Conservation (phyloP, 2,888 invertebrate species). For the Idaea dimidiata region DNA sequence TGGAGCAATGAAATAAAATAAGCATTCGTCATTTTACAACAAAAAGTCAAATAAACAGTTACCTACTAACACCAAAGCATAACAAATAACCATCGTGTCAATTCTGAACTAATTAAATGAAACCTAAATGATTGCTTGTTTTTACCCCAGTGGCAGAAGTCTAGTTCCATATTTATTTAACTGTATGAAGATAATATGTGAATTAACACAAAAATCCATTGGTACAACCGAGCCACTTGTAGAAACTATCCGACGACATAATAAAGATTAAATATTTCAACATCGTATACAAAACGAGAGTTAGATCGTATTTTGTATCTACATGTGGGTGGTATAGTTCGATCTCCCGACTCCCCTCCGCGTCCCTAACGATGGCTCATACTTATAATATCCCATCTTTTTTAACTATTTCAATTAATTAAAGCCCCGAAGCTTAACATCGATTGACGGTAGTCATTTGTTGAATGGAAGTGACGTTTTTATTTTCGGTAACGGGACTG, state of each 20-base stretch:
- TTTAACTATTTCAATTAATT: conserved; percentile 69
- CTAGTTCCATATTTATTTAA: too few species aligned
- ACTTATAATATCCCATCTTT: conserved; percentile 61
- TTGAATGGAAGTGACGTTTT: conserved; percentile 38
- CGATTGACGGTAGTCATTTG: conserved; percentile 60
- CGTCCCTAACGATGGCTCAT: conserved; percentile 43
- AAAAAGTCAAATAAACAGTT: neutral
- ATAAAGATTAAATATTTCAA: neutral
- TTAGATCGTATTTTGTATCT: neutral
- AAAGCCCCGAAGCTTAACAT: conserved; percentile 31
- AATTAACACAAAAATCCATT: too few species aligned
- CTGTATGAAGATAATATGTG: too few species aligned
- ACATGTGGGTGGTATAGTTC: conserved; percentile 39
- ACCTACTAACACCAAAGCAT: neutral
- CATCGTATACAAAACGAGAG: neutral
- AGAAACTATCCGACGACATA: neutral
- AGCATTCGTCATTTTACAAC: neutral
- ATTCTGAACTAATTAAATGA: too few species aligned
- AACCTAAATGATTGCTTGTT: too few species aligned
- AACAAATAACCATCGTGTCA: neutral
- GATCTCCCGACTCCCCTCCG: conserved; percentile 33
- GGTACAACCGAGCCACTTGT: too few species aligned
- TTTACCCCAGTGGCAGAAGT: too few species aligned
- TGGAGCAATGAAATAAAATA: neutral
- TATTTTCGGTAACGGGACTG: conserved; percentile 35